Evolutionary conservation across 2,797 vertebrate genomes (phyloP).

Genomic region (Molothrus ater): DNA sequence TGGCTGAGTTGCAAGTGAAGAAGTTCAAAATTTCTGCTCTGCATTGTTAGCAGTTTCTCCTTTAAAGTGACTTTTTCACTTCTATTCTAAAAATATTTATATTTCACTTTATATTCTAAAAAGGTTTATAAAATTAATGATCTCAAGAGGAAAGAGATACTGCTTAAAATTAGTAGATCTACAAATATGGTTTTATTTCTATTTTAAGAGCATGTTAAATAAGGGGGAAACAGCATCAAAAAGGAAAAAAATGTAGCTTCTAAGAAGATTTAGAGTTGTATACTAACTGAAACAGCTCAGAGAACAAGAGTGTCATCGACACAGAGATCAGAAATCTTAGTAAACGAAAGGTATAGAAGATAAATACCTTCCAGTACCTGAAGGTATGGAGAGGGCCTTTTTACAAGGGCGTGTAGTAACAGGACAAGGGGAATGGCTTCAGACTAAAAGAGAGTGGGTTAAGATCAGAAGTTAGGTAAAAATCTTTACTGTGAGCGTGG

Average conservation of each 20-base stretch:
- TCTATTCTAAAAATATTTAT: not conserved
- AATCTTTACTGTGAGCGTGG: not conserved
- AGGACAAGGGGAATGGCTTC: not conserved
- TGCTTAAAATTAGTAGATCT: not conserved
- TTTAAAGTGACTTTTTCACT: not conserved
- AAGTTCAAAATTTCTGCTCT: not conserved
- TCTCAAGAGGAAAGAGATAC: not conserved
- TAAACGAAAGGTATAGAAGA: not conserved
- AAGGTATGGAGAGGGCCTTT: not conserved
- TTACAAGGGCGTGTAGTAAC: too few relatives aligned
- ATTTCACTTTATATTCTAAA: not conserved
- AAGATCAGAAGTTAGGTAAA: not conserved
- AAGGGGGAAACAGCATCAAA: not conserved
- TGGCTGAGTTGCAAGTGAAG: not conserved
- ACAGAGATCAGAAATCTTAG: not conserved
- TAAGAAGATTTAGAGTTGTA: not conserved
- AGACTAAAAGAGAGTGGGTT: not conserved
- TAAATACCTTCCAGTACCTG: not conserved
- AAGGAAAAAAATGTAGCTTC: not conserved
- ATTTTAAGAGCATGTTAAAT: not conserved
- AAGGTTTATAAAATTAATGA: not conserved
- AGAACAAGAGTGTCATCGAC: not conserved
- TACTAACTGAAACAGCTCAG: not conserved
- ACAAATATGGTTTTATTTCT: not conserved
- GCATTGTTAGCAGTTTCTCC: not conserved